Percentiles rank a stretch among this genome's conserved stretches.
Evolutionary conservation across 2,797 vertebrate genomes (phyloP).

Genomic region (Mus caroli): DNA sequence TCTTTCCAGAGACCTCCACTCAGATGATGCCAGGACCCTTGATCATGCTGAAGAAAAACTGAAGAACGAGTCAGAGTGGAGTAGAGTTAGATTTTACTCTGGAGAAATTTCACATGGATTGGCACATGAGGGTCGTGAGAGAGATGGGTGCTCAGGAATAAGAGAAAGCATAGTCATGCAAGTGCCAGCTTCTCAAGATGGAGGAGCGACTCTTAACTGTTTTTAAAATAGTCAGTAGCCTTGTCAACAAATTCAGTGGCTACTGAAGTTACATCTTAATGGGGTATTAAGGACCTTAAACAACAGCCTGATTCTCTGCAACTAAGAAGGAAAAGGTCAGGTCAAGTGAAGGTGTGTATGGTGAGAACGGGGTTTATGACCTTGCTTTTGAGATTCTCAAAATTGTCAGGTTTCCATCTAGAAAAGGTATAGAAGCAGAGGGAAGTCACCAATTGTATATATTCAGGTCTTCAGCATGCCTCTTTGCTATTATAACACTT

Average conservation of each 20-base stretch:
- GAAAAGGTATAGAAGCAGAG: background rate
- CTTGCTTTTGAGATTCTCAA: background rate
- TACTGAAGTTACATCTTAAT: background rate
- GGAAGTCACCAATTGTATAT: too few species aligned
- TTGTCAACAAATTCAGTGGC: background rate
- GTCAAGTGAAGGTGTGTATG: background rate
- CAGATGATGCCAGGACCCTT: background rate
- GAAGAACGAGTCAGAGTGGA: background rate
- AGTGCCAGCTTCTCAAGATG: background rate
- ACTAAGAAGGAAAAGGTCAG: background rate
- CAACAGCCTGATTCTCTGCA: background rate
- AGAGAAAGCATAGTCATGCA: background rate
- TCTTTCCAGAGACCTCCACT: background rate
- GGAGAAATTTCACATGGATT: background rate
- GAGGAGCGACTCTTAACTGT: background rate
- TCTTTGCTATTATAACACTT: background rate
- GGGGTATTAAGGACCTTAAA: background rate
- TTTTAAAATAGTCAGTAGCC: background rate
- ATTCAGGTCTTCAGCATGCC: background rate
- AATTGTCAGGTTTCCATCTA: background rate
- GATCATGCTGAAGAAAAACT: too few species aligned
- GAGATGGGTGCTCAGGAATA: background rate
- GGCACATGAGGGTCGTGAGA: background rate
- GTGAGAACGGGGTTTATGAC: background rate
- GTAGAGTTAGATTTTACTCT: background rate